These are phyloP conservation scores for Moxostoma hubbsi DNA, from an alignment of 2,797 vertebrate species.

Conservation along the genomic window DNA sequence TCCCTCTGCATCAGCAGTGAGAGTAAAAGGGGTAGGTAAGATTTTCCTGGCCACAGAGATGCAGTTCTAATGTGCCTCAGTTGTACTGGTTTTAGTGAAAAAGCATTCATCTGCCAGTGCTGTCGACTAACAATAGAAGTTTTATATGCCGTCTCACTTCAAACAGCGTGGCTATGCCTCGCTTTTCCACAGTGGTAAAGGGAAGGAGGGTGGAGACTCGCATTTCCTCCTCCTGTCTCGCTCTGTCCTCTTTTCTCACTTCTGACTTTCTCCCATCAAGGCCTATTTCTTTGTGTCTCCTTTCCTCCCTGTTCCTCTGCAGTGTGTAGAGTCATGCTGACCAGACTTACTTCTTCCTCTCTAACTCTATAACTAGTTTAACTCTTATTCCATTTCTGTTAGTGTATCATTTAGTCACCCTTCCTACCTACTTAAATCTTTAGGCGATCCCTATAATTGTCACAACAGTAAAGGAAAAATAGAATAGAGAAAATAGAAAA, in stretches of 20 bases:
- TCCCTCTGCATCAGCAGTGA: slow-evolving; percentile 81
- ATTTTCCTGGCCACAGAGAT: slow-evolving; percentile 83
- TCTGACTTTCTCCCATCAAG: slow-evolving; percentile 51
- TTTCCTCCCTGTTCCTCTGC: slow-evolving; percentile 27
- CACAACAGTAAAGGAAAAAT: no score
- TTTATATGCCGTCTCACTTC: slow-evolving; percentile 60
- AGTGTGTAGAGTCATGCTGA: neutral
- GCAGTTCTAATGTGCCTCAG: slow-evolving; percentile 76
- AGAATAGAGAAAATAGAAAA: no score
- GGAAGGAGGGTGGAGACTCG: slow-evolving; percentile 30
- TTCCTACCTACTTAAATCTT: slow-evolving; percentile 10
- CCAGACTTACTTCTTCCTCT: slow-evolving; percentile 1
- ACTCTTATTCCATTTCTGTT: neutral
- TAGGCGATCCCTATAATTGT: neutral
- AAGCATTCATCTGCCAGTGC: slow-evolving; percentile 75
- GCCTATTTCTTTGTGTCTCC: slow-evolving; percentile 43
- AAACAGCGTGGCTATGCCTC: slow-evolving; percentile 53
- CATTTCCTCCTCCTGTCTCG: slow-evolving; percentile 26
- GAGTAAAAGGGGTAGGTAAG: slow-evolving; percentile 77
- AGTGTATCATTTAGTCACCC: neutral
- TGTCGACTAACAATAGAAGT: slow-evolving; percentile 62
- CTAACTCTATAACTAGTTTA: neutral
- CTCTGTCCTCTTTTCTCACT: slow-evolving; percentile 36
- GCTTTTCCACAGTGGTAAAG: slow-evolving; percentile 64
- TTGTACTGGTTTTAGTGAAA: slow-evolving; percentile 77